A percentile compares a stretch with the other conserved stretches of the same genome.
Conservation (phyloP, 2,888 invertebrate genomes). For the Hoplodrina ambigua region DNA sequence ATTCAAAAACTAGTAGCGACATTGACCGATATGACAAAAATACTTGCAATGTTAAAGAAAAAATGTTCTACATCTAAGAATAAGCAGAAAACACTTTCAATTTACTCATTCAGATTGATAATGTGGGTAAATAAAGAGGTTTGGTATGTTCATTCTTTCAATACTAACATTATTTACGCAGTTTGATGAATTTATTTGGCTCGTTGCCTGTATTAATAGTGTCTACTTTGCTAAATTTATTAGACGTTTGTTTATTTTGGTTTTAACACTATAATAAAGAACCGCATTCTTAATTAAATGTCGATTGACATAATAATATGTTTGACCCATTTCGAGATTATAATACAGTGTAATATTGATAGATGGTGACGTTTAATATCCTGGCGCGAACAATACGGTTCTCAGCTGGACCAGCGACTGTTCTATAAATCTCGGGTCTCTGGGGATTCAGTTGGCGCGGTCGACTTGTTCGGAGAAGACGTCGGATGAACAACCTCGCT, state of each 20-base stretch:
- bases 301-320: slow-evolving; percentile 5
- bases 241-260: slow-evolving; percentile 30
- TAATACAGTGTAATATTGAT: slow-evolving; percentile 46
- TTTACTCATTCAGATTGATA: slow-evolving; percentile 17
- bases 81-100: slow-evolving; percentile 13
- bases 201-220: slow-evolving; percentile 29
- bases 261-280: slow-evolving; percentile 8
- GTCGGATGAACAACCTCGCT: slow-evolving; percentile 27
- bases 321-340: slow-evolving; percentile 13
- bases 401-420: slow-evolving; percentile 43
- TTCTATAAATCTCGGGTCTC: slow-evolving; percentile 64
- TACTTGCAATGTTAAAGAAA: slow-evolving; percentile 35
- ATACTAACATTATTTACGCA: slow-evolving; percentile 34
- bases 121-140: slow-evolving; percentile 21
- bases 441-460: slow-evolving; percentile 49
- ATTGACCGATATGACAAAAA: slow-evolving; percentile 34
- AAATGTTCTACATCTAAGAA: background rate
- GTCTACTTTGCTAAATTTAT: slow-evolving; percentile 29
- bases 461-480: slow-evolving; percentile 38
- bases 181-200: slow-evolving; percentile 35
- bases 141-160: slow-evolving; percentile 26
- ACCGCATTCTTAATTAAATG: slow-evolving; percentile 6
- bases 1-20: slow-evolving; percentile 10
- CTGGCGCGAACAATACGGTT: slow-evolving; percentile 42
- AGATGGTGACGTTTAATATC: slow-evolving; percentile 64